Base-by-base conservation (phyloP, 2,113 vertebrate genomes). In the Onychorhynchus coronatus region DNA sequence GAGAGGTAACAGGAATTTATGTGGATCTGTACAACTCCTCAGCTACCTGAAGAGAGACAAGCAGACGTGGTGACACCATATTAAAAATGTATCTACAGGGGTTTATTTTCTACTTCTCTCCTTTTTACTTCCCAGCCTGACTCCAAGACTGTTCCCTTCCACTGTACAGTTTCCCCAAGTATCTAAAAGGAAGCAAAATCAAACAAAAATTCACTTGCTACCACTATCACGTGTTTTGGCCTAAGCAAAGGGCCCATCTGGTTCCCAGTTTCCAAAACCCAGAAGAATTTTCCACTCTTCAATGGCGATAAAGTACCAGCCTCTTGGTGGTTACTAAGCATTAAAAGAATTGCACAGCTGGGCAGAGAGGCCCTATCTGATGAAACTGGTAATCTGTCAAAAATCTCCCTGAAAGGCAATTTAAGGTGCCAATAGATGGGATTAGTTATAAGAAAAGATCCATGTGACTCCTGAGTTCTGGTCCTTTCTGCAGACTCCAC, bases 301-400 rank as follows among this genome's bases (percentile, higher is more conserved):
- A 50, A 1, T 24, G 21, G 89, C 66, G 58, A 81, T 20, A 71
- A 85, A 67, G 55, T 14, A 91, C 78, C 22, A 35, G 53, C 5
- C 46, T 52, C n/a, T 35, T 46, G 28, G 27, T 55, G 72, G 41
- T 79, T 88, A 63, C 62, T n/a, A 52, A 68, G 42, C 20, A n/a
- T 9, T 55, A 47, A 46, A 83, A 55, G 47, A 95, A 84, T 56
- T 2, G 3, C 65, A 70, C 11, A 68, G 70, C 67, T 71, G 66
- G 68, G 89, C 52, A 92, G 47, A 71, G 89, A 65, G 44, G 3
- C 33, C 8, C 56, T 91, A 95, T 91, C 87, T 94, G 80, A 96
- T 95, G 84, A 68, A 93, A 78, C 28, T 11, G 12, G 39, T 91
- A 42, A 93, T 71, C 68, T 44, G 59, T 23, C 47, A 92, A 78